Evolutionary conservation across 2,113 vertebrate species (phyloP), one percentile per base, ranked within the genome.

Genomic region (Halcyon malimbica): DNA sequence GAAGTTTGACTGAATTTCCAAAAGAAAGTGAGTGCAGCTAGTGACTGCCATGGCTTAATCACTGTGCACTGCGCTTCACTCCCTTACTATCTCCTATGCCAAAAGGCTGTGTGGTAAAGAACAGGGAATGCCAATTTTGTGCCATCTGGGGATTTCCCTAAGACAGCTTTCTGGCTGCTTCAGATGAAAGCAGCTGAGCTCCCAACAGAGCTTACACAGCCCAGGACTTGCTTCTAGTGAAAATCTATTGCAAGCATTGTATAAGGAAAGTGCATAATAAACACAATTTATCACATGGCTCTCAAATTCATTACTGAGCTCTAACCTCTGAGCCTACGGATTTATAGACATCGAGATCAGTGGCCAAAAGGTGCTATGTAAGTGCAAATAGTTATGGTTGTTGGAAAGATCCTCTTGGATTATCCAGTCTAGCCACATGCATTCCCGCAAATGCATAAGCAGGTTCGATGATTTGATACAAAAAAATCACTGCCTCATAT

Each of bases 361-460:
- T 46, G 87, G 84, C 80, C 69, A 94, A 77, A 90, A 91, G 87
- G 95, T 87, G n/a, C 67, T 59, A 8, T 73, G 81, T 82, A 87
- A 97, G 82, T 95, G 68, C 87, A 96, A 35, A 79, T 62, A 60
- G 77, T 91, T 91, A 71, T 65, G 56, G 86, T 16, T 90, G 53
- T 79, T 93, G 93, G 90, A 94, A 94, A 85, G 84, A 54, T 76
- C 68, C 89, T 90, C 79, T 46, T 39, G 92, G 80, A 29, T 93
- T 64, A 85, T 82, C 84, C 84, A 90, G 76, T 65, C 65, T 59
- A 83, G 73, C 68, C 89, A 50, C 65, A 74, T 12, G 69, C 50
- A 79, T 96, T 97, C 95, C 96, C 63, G 85, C 35, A 95, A 96
- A 78, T 65, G 70, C 76, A 41, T 14, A 39, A 89, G 71, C 93